Evolutionary conservation across 2,888 invertebrate genomes (phyloP).

Genomic region (Boloria euphrosyne): DNA sequence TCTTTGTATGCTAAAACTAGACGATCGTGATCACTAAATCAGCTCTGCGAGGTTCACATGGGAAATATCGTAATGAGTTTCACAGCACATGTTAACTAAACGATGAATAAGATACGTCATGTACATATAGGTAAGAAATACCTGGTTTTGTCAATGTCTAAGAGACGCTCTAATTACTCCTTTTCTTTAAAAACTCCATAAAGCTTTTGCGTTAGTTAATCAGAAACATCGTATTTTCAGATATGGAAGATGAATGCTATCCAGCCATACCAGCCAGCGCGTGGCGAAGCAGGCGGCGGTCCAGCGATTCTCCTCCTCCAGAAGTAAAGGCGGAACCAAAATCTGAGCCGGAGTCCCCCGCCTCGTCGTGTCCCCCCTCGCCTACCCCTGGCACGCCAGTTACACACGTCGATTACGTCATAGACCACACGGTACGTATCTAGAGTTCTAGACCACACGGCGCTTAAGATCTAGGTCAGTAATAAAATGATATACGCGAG

Average conservation of each 20-base stretch:
- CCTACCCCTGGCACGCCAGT: slow-evolving; percentile 84
- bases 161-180: neutral
- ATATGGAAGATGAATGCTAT: slow-evolving; percentile 95
- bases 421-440: slow-evolving; percentile 83
- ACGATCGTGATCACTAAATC: neutral
- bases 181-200: too few relatives aligned
- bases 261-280: slow-evolving; percentile 88
- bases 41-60: slow-evolving; percentile 6
- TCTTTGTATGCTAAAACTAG: slow-evolving; percentile 3
- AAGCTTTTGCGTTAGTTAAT: neutral
- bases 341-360: slow-evolving; percentile 87
- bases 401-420: slow-evolving; percentile 83
- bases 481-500: slow-evolving; percentile 12
- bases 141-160: neutral
- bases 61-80: slow-evolving; percentile 13
- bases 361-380: slow-evolving; percentile 87
- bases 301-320: slow-evolving; percentile 61
- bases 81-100: slow-evolving; percentile 6
- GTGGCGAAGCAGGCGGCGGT: slow-evolving; percentile 69
- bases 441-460: slow-evolving; percentile 19
- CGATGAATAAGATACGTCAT: neutral
- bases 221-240: slow-evolving; percentile 71
- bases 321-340: slow-evolving; percentile 90
- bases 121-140: neutral
- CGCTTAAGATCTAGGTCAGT: slow-evolving; percentile 13